Evolutionary conservation across 2,113 vertebrate genomes (phyloP).

Genomic region (Corydoras sp.): DNA sequence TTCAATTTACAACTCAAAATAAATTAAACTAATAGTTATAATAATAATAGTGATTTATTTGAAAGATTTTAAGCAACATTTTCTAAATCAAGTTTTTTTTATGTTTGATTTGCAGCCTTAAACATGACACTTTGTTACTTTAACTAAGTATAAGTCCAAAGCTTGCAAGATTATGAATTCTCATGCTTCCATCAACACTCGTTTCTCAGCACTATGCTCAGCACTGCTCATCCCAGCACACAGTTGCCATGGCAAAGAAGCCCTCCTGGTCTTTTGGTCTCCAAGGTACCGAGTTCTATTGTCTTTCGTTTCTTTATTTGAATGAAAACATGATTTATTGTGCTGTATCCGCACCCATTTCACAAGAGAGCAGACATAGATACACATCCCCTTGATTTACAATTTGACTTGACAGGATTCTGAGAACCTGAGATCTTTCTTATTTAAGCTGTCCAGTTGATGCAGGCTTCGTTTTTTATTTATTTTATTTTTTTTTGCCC

Average conservation of each 20-base stretch:
- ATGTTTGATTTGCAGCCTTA: no score
- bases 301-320: constrained; percentile 75
- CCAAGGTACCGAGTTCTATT: constrained; percentile 73
- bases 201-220: constrained; percentile 60
- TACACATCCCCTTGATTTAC: constrained; percentile 24
- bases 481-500: no score
- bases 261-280: constrained; percentile 74
- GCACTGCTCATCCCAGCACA: constrained; percentile 56
- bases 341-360: constrained; percentile 50
- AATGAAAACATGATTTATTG: constrained; percentile 73
- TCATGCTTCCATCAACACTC: constrained; percentile 66
- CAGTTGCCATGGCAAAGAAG: constrained; percentile 76
- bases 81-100: no score
- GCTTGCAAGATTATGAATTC: constrained; percentile 57
- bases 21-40: no score
- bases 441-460: background rate
- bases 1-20: no score
- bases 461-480: background rate
- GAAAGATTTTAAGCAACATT: no score
- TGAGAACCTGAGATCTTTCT: background rate
- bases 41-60: no score
- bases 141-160: background rate
- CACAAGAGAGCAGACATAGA: constrained; percentile 21
- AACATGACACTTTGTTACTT: background rate
- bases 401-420: constrained; percentile 2